Conservation (phyloP, 2,113 vertebrate species). For the Microtus ochrogaster region DNA sequence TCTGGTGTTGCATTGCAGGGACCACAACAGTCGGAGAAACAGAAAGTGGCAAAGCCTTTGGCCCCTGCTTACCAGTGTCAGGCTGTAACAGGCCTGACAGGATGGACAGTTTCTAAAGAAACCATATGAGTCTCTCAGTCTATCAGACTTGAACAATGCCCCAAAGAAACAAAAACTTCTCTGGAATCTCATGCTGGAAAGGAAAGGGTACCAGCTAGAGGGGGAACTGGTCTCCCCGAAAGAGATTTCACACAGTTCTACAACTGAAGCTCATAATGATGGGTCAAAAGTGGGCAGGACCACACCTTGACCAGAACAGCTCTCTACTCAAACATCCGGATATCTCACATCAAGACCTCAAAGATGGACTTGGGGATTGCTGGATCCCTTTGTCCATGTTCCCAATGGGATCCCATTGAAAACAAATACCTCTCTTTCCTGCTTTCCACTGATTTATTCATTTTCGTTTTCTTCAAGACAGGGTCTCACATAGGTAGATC, state of each 20-base stretch:
- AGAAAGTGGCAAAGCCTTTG: not conserved
- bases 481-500: not conserved
- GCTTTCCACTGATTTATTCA: not conserved
- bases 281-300: not conserved
- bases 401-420: not conserved
- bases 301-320: too few relatives aligned
- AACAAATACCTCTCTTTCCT: not conserved
- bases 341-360: not conserved
- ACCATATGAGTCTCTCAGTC: not conserved
- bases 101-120: not conserved
- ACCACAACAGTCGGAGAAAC: not conserved
- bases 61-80: fast-evolving
- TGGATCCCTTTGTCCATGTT: not conserved
- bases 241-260: not conserved
- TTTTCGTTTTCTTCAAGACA: not conserved
- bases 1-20: not conserved
- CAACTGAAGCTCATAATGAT: not conserved
- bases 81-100: not conserved
- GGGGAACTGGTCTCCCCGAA: not conserved
- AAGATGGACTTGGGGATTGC: not conserved
- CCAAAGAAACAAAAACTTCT: not conserved
- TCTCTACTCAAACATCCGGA: not conserved
- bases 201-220: not conserved
- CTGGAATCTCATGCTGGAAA: not conserved
- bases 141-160: not conserved